A percentile compares a stretch with the other conserved stretches of the same genome.
phyloP scores from a whole-genome alignment of 2,888 invertebrate species.

The Drosophila kuntzei region DNA sequence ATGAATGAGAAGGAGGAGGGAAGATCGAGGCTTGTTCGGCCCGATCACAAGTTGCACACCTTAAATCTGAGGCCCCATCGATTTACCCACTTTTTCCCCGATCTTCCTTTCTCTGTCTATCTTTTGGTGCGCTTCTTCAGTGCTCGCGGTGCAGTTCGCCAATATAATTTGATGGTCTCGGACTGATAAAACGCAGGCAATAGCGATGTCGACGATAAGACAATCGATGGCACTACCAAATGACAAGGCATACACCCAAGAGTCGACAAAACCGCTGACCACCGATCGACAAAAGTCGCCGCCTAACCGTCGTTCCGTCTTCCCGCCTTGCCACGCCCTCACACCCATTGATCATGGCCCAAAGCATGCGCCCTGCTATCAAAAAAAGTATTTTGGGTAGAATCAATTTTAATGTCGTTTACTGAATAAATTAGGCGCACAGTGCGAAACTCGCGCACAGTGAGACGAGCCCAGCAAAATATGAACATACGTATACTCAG shows the following conservation, averaged over 20 bases:
- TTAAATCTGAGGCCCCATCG: not conserved
- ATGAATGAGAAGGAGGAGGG: not conserved
- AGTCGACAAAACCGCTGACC: conserved; percentile 7
- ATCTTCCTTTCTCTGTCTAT: not conserved
- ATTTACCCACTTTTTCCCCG: not conserved
- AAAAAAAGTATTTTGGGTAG: conserved; percentile 35
- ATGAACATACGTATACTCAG: not conserved
- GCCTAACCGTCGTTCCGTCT: not conserved
- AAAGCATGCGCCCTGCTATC: conserved; percentile 20
- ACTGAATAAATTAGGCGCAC: conserved; percentile 55
- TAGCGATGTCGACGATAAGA: conserved; percentile 30
- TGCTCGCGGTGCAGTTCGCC: conserved; percentile 12
- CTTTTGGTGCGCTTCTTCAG: not conserved
- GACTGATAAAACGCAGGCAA: conserved; percentile 15
- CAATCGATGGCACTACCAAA: conserved; percentile 29
- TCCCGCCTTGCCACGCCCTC: not conserved
- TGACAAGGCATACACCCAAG: conserved; percentile 17
- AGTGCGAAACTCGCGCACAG: conserved; percentile 53
- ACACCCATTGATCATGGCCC: conserved; percentile 16
- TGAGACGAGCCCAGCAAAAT: conserved; percentile 9
- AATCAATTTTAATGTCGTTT: conserved; percentile 45
- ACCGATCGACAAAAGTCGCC: not conserved
- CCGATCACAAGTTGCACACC: conserved; percentile 50
- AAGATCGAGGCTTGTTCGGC: conserved; percentile 6
- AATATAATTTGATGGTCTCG: conserved; percentile 19